phyloP scores from a whole-genome alignment of 2,888 invertebrate genomes.

The Gibbula magus region DNA sequence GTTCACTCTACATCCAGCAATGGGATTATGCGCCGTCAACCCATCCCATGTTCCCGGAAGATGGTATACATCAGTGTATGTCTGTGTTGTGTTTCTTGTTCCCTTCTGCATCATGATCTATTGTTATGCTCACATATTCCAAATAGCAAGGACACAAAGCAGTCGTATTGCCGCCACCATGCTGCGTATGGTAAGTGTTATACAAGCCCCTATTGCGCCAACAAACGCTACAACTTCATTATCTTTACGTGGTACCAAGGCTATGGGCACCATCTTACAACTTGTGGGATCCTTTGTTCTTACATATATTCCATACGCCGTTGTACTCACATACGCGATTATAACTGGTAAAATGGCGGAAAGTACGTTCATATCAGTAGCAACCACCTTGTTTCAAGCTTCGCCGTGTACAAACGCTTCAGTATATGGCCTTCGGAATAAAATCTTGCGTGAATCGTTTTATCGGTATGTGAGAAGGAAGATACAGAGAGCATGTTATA shows the following conservation, averaged over 20 bases:
- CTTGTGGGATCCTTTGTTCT: constrained; percentile 64
- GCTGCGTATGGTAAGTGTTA: constrained; percentile 69
- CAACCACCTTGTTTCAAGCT: constrained; percentile 61
- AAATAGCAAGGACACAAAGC: constrained; percentile 66
- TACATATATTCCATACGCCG: constrained; percentile 64
- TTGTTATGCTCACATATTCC: constrained; percentile 68
- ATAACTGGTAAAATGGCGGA: constrained; percentile 45
- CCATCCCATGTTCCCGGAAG: constrained; percentile 47
- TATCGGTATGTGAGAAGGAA: constrained; percentile 56
- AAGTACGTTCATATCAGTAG: constrained; percentile 52
- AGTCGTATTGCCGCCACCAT: constrained; percentile 69
- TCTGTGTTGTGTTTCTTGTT: constrained; percentile 54
- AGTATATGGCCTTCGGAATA: constrained; percentile 66
- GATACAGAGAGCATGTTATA: constrained; percentile 57
- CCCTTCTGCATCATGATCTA: constrained; percentile 65
- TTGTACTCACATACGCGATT: constrained; percentile 53
- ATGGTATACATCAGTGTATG: constrained; percentile 54
- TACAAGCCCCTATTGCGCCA: constrained; percentile 65
- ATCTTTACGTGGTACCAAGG: constrained; percentile 64
- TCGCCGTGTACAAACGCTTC: constrained; percentile 66
- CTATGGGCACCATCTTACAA: constrained; percentile 68
- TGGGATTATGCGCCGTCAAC: constrained; percentile 62
- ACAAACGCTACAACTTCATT: constrained; percentile 47
- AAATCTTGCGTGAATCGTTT: constrained; percentile 64
- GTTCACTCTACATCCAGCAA: constrained; percentile 54